A percentile compares a stretch with the other conserved stretches of the same genome.
phyloP scores from a whole-genome alignment of 2,113 vertebrate species.

The Turnix velox region DNA sequence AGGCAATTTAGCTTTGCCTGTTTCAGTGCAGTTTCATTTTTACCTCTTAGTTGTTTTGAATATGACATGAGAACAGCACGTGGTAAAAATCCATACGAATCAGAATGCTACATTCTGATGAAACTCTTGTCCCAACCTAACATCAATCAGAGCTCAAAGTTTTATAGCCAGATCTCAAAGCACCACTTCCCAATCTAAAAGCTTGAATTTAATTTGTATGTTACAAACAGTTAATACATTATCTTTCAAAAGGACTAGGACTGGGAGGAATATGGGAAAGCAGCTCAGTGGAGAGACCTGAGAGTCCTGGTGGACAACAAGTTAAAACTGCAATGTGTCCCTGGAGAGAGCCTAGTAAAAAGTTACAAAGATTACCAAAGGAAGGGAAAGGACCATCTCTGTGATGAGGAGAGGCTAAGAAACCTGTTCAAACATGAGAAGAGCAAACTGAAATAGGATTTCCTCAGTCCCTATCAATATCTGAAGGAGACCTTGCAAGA shows the following conservation, averaged over 20 bases:
- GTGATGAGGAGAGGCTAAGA: background rate
- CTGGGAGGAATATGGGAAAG: background rate
- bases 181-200: background rate
- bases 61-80: background rate
- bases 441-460: background rate
- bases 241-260: background rate
- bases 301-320: background rate
- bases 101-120: rapidly evolving
- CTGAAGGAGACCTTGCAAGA: background rate
- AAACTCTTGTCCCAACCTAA: rapidly evolving
- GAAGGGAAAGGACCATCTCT: background rate
- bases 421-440: background rate
- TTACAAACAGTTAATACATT: background rate
- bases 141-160: background rate
- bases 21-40: background rate
- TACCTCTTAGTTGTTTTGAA: background rate
- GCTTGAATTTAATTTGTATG: background rate
- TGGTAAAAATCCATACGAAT: background rate
- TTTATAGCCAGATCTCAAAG: background rate
- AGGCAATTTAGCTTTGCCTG: background rate
- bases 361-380: background rate
- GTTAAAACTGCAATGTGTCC: background rate
- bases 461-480: background rate
- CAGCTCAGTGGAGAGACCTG: background rate
- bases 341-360: background rate